Evolutionary conservation across 2,888 invertebrate species (phyloP), one percentile per base, ranked within the genome.

Genomic region (Harpalus rubripes): DNA sequence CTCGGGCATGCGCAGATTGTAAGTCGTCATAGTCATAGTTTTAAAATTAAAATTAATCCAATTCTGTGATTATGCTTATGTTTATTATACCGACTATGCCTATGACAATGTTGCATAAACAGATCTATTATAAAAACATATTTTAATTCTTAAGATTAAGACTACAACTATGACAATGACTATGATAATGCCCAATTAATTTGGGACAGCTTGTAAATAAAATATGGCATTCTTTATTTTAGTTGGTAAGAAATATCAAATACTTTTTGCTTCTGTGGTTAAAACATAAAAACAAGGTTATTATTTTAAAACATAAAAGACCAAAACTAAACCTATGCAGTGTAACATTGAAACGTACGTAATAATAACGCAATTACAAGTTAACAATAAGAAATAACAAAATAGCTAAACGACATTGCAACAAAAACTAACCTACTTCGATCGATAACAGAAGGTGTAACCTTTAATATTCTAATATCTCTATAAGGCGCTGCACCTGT

Each of bases 401-500:
- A 78, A 78, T 78, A 58, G 52, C 7, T 78, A 78, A 56, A 58
- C 41, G 78, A 58, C 78, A 58, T 32, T 26, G 26, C 78, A 78
- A 78, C 72, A 74, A 78, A 58, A 58, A 56, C 56, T 78, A 78
- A 78, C 78, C 78, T 78, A 78, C 58, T 78, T 78, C 32, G 78
- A 78, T 58, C 56, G 32, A 22, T 58, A 78, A 32, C 78, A 76
- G 18, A 56, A 76, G 44, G 56, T 32, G 58, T 78, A 78, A 78
- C 78, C 78, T 78, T 78, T 78, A 78, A 41, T 74, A 44, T 41
- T 74, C 12, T 74, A 74, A 78, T 78, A 78, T 78, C 78, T 78
- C 26, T 58, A 78, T 78, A 78, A 26, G 58, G 78, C 56, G 78
- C 78, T 78, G 78, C 78, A 78, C 78, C 78, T 78, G 78, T 78